Conservation (phyloP, 2,113 vertebrate genomes). For the Azemiops feae region DNA sequence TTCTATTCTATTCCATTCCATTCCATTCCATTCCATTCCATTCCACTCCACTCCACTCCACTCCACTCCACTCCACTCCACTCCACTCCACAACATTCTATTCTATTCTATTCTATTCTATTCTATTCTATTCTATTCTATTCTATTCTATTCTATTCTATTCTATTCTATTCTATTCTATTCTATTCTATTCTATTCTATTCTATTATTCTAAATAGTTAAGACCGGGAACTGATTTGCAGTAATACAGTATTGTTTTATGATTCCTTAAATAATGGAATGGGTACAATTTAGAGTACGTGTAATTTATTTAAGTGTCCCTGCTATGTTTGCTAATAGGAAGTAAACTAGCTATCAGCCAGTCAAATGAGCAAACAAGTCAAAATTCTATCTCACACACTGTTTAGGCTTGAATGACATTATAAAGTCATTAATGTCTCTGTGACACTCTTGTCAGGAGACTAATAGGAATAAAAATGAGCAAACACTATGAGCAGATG, state of each 20-base stretch:
- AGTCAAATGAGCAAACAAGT: slow-evolving; percentile 21
- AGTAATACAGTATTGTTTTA: neutral
- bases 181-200: too few relatives aligned
- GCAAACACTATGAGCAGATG: slow-evolving; percentile 28
- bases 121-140: too few relatives aligned
- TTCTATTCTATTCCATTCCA: too few relatives aligned
- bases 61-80: too few relatives aligned
- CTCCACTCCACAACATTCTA: too few relatives aligned
- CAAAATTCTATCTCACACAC: slow-evolving; percentile 39
- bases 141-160: too few relatives aligned
- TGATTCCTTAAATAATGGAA: neutral
- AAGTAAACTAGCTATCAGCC: slow-evolving; percentile 11
- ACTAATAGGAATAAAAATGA: slow-evolving; percentile 52
- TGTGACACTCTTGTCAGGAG: slow-evolving; percentile 12
- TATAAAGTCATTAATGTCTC: slow-evolving; percentile 37
- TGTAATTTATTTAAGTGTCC: slow-evolving; percentile 36
- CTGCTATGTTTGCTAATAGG: slow-evolving; percentile 25
- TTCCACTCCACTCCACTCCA: too few relatives aligned
- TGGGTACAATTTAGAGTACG: slow-evolving; percentile 12
- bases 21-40: too few relatives aligned
- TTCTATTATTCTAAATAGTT: neutral
- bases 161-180: too few relatives aligned
- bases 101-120: too few relatives aligned
- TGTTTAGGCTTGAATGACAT: slow-evolving; percentile 38
- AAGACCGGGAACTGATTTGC: neutral